phyloP scores from a whole-genome alignment of 2,888 invertebrate genomes.

The Eupithecia exiguata region DNA sequence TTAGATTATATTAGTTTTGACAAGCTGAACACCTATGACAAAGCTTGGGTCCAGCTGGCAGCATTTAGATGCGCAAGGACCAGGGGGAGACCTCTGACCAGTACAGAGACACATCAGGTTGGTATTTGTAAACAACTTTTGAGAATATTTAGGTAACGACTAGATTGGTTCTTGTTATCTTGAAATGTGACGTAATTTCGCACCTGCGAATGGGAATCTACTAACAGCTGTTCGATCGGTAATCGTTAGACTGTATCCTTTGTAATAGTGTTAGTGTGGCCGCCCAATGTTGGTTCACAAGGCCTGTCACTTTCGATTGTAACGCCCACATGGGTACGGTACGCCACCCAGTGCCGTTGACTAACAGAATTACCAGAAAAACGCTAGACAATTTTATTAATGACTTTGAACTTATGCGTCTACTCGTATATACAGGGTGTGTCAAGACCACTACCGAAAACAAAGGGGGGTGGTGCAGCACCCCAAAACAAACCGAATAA shows the following conservation, averaged over 20 bases:
- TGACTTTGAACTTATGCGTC: neutral
- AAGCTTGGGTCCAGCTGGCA: neutral
- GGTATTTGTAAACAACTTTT: neutral
- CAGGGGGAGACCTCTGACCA: neutral
- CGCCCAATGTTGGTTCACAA: slow-evolving; percentile 15
- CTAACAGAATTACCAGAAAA: neutral
- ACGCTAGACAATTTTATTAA: neutral
- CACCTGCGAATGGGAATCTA: slow-evolving; percentile 28
- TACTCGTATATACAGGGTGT: too few species aligned
- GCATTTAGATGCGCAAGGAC: neutral
- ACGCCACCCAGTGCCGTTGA: neutral
- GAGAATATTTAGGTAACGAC: neutral
- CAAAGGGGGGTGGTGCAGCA: too few species aligned
- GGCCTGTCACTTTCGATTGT: slow-evolving; percentile 31
- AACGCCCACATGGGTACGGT: slow-evolving; percentile 18
- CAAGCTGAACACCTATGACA: neutral
- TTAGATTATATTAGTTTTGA: neutral
- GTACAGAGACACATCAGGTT: neutral
- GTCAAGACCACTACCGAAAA: too few species aligned
- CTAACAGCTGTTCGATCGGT: neutral
- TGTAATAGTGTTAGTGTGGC: slow-evolving; percentile 13
- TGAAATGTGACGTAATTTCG: slow-evolving; percentile 23
- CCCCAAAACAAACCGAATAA: too few species aligned
- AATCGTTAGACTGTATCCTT: neutral
- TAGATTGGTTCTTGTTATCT: neutral